Percentiles rank a stretch among this genome's conserved stretches.
These are phyloP conservation scores for Rhinatrema bivittatum DNA, from an alignment of 2,797 vertebrate genomes.

Conservation along the genomic window DNA sequence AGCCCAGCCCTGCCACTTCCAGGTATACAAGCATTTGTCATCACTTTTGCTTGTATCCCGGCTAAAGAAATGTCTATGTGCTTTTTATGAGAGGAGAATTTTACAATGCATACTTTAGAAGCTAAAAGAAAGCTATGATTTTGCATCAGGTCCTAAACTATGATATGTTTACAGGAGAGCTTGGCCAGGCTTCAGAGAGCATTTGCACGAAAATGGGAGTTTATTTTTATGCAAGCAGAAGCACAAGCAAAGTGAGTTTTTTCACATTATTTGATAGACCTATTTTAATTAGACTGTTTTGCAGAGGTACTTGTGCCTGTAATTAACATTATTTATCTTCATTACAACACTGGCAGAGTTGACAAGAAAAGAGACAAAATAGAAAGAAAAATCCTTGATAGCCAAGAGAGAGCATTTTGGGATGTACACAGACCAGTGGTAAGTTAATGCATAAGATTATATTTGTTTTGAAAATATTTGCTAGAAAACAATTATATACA, in stretches of 20 bases:
- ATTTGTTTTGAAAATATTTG: background rate
- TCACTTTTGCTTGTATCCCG: background rate
- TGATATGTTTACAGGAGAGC: constrained; percentile 77
- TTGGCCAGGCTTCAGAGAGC: constrained; percentile 93
- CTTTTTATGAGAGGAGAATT: too few species aligned
- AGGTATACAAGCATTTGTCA: too few species aligned
- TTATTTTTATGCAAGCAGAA: constrained; percentile 99
- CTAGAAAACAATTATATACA: too few species aligned
- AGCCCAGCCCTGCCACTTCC: too few species aligned
- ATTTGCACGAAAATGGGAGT: constrained; percentile 96
- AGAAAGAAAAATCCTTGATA: constrained; percentile 95
- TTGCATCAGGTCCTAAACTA: background rate
- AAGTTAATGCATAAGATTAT: constrained; percentile 31
- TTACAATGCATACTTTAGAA: background rate
- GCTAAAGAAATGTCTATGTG: background rate
- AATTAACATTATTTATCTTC: constrained; percentile 11
- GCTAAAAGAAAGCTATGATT: background rate
- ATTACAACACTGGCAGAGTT: constrained; percentile 58
- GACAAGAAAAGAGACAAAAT: constrained; percentile 98
- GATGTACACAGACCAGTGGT: constrained; percentile 96
- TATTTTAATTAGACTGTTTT: background rate
- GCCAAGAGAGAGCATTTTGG: constrained; percentile 96
- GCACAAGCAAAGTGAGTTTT: constrained; percentile 94
- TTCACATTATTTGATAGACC: constrained; percentile 7
- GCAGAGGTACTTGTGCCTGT: background rate